Evolutionary conservation across 2,888 invertebrate species (phyloP).

Genomic region (Aphodius sticticus): DNA sequence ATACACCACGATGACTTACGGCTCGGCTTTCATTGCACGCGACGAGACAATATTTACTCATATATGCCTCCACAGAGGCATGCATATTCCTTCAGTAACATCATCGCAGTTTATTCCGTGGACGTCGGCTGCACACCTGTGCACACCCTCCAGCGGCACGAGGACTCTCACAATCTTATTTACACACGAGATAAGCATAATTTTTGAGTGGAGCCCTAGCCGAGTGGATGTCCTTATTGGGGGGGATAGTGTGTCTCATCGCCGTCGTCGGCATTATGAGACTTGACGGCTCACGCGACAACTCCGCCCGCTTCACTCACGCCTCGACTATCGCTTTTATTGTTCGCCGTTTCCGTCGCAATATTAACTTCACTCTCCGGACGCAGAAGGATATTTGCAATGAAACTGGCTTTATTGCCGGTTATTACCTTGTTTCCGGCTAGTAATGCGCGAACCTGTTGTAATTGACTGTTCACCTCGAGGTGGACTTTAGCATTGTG

Average conservation of each 20-base stretch:
- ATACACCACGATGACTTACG: not conserved
- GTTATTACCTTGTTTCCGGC: not conserved
- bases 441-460: not conserved
- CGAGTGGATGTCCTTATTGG: not conserved
- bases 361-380: not conserved
- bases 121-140: not conserved
- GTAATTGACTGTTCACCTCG: not conserved
- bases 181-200: slow-evolving; percentile 4
- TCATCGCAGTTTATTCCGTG: not conserved
- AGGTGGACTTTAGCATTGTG: not conserved
- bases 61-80: not conserved
- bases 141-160: not conserved
- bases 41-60: not conserved
- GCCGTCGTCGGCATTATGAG: not conserved
- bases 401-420: not conserved
- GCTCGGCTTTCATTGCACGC: not conserved
- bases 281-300: not conserved
- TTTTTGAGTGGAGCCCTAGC: not conserved
- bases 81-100: not conserved
- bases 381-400: not conserved
- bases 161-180: slow-evolving; percentile 4
- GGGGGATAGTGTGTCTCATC: not conserved
- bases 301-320: not conserved
- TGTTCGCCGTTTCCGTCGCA: not conserved
- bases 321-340: not conserved